Percentiles rank a stretch among this genome's conserved stretches.
Conservation (phyloP, 2,113 vertebrate species). For the Rhynchomys soricoides region DNA sequence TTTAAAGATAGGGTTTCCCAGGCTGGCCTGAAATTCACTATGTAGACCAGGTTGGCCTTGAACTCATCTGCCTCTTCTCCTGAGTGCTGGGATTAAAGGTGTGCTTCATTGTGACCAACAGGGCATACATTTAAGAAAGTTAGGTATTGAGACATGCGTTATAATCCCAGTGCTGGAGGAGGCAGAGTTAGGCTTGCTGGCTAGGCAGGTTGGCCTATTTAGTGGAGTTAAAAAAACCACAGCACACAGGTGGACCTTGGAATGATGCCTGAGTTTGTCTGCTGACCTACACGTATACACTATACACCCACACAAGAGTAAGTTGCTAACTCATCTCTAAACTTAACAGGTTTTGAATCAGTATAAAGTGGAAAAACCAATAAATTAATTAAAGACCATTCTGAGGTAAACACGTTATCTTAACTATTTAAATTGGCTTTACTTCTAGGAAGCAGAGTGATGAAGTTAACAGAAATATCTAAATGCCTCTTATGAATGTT, state of each 20-base stretch:
- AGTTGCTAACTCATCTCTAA: neutral
- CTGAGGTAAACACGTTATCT: neutral
- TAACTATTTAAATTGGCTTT: conserved; percentile 45
- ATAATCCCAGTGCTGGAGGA: neutral
- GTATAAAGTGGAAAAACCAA: neutral
- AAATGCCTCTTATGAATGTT: neutral
- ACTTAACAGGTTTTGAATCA: conserved; percentile 19
- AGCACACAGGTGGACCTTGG: neutral
- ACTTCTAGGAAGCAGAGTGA: conserved; percentile 37
- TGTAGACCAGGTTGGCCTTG: neutral
- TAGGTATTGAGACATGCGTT: neutral
- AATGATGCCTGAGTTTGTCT: neutral
- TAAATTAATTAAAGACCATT: conserved; percentile 49
- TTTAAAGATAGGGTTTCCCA: neutral
- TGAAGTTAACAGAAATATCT: conserved; percentile 40
- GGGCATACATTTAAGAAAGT: neutral
- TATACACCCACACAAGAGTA: neutral
- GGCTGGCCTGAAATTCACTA: neutral
- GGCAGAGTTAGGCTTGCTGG: neutral
- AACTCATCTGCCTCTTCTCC: neutral
- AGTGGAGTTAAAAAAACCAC: neutral
- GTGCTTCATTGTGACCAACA: neutral
- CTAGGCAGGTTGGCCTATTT: neutral
- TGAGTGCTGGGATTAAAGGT: neutral
- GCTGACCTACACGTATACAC: neutral